A percentile compares a stretch with the other conserved stretches of the same genome.
phyloP scores from a whole-genome alignment of 2,797 vertebrate genomes.

The Otolemur crassicaudatus region DNA sequence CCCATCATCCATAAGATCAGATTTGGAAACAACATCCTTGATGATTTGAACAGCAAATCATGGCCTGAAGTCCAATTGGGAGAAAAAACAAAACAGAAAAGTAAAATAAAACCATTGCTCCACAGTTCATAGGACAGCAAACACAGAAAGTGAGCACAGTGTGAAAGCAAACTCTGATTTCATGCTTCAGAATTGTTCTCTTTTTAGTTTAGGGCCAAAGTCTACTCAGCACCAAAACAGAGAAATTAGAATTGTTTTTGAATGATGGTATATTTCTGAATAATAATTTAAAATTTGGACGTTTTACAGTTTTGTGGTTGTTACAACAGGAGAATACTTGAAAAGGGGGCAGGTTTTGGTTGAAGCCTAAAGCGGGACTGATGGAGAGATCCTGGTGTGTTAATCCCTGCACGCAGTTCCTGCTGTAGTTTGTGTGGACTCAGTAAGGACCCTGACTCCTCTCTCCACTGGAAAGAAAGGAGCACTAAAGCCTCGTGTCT shows the following conservation, averaged over 20 bases:
- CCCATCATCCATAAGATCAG: not conserved
- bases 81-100: not conserved
- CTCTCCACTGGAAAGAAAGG: not conserved
- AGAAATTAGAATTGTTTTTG: not conserved
- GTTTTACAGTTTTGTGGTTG: not conserved
- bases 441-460: not conserved
- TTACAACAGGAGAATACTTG: rapidly evolving
- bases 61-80: not conserved
- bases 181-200: not conserved
- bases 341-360: rapidly evolving
- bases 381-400: rapidly evolving
- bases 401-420: rapidly evolving
- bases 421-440: not conserved
- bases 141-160: not conserved
- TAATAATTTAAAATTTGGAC: not conserved
- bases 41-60: not conserved
- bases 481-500: not conserved
- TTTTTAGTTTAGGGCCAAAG: not conserved
- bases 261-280: not conserved
- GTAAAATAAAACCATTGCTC: not conserved
- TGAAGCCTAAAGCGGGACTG: not conserved
- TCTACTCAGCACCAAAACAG: not conserved
- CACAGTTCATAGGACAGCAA: not conserved
- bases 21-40: not conserved
- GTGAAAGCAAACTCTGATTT: not conserved